These are phyloP conservation scores for Plectrocnemia conspersa DNA, from an alignment of 1,140 invertebrate species.

Conservation along the genomic window DNA sequence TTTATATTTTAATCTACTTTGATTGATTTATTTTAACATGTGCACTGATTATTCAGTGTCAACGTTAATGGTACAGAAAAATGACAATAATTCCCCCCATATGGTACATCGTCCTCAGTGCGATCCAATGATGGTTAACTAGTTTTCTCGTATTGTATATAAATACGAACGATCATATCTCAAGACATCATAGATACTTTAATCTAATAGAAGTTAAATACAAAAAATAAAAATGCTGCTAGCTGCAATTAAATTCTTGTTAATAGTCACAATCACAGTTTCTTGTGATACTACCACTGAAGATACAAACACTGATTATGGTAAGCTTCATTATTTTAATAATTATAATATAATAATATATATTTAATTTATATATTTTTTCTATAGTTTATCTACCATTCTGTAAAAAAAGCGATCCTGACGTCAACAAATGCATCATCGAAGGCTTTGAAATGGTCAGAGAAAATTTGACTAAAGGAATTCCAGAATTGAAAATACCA, in stretches of 20 bases:
- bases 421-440: conserved; percentile 42
- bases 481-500: conserved; percentile 38
- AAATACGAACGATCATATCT: not conserved
- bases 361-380: conserved; percentile 30
- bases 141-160: conserved; percentile 3
- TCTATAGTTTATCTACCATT: conserved; percentile 41
- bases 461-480: conserved; percentile 39
- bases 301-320: not conserved
- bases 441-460: conserved; percentile 38
- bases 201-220: not conserved
- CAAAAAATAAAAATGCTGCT: not conserved
- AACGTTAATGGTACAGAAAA: not conserved
- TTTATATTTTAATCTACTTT: too few relatives aligned
- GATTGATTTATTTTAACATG: too few relatives aligned
- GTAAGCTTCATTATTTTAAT: not conserved
- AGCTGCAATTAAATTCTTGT: conserved; percentile 8
- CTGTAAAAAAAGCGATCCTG: conserved; percentile 41
- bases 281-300: not conserved
- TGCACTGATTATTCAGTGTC: conserved; percentile 2
- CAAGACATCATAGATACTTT: not conserved
- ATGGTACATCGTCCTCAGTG: conserved; percentile 11
- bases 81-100: conserved; percentile 4
- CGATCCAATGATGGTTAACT: conserved; percentile 16
- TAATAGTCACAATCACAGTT: not conserved
- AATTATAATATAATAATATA: not conserved